Percentiles rank a stretch among this genome's conserved stretches.
These are phyloP conservation scores for Phyto melanocephala DNA, from an alignment of 2,888 invertebrate genomes.

Conservation along the genomic window DNA sequence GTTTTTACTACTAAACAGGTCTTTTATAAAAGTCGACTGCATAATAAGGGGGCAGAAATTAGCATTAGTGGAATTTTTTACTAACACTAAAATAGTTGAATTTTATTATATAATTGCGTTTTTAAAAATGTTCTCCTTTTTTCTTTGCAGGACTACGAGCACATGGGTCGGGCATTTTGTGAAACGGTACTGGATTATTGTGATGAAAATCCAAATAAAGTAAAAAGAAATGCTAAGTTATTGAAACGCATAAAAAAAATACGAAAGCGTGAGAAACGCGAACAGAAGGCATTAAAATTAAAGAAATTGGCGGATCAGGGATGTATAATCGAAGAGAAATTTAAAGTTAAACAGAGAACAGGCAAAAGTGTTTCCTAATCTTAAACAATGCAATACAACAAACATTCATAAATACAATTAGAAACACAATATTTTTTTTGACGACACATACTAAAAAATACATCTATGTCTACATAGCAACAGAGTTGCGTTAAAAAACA, in stretches of 20 bases:
- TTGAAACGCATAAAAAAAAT: conserved; percentile 78
- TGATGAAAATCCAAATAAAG: conserved; percentile 90
- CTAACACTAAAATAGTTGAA: no score
- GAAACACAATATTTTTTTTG: background rate
- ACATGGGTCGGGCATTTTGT: conserved; percentile 93
- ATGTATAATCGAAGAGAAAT: conserved; percentile 77
- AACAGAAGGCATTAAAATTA: conserved; percentile 78
- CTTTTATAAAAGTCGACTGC: no score
- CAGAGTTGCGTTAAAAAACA: background rate
- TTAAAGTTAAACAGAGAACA: conserved; percentile 74
- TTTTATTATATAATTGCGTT: no score
- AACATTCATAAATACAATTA: background rate
- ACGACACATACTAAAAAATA: background rate
- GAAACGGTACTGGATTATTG: conserved; percentile 95
- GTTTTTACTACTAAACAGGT: no score
- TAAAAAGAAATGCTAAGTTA: conserved; percentile 79
- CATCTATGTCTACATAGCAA: background rate
- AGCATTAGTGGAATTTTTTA: no score
- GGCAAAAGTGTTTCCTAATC: conserved; percentile 76
- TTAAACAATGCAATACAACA: background rate
- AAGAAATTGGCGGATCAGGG: conserved; percentile 79
- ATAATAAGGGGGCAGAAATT: no score
- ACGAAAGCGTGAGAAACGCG: conserved; percentile 78
- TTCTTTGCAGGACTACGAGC: conserved; percentile 84
- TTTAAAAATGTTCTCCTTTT: background rate